Conservation (phyloP, 2,888 invertebrate species). For the Teleogryllus oceanicus region DNA sequence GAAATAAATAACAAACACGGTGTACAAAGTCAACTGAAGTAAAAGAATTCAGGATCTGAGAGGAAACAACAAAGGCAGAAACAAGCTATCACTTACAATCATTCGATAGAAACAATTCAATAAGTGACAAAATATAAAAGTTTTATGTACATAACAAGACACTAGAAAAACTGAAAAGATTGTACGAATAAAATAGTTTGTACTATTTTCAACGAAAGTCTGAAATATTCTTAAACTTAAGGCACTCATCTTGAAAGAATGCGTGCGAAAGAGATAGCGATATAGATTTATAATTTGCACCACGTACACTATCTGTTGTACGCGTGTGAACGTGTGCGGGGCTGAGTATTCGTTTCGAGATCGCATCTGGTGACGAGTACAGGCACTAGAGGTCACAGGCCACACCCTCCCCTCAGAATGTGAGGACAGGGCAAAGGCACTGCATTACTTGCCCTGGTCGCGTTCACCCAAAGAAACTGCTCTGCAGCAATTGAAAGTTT, state of each 20-base stretch:
- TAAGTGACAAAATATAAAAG: neutral
- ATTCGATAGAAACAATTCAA: neutral
- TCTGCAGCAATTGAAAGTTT: no score
- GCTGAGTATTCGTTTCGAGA: no score
- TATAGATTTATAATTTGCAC: no score
- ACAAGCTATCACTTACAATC: neutral
- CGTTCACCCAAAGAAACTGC: no score
- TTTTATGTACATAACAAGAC: conserved; percentile 2
- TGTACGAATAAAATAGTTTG: conserved; percentile 1
- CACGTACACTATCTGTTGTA: no score
- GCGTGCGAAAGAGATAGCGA: no score
- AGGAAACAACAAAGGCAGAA: neutral
- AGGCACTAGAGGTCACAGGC: no score
- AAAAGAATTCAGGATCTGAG: neutral
- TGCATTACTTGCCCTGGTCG: no score
- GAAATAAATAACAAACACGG: neutral
- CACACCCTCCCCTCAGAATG: no score
- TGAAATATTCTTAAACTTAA: neutral
- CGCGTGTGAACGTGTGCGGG: no score
- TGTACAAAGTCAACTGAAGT: neutral
- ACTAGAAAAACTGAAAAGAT: neutral
- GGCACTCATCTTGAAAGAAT: neutral
- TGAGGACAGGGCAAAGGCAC: no score
- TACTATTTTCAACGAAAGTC: neutral
- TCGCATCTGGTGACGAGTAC: no score